Percentiles rank a stretch among this genome's conserved stretches.
Evolutionary conservation across 2,888 invertebrate species (phyloP).

Genomic region (Caenorhabditis imperialis): DNA sequence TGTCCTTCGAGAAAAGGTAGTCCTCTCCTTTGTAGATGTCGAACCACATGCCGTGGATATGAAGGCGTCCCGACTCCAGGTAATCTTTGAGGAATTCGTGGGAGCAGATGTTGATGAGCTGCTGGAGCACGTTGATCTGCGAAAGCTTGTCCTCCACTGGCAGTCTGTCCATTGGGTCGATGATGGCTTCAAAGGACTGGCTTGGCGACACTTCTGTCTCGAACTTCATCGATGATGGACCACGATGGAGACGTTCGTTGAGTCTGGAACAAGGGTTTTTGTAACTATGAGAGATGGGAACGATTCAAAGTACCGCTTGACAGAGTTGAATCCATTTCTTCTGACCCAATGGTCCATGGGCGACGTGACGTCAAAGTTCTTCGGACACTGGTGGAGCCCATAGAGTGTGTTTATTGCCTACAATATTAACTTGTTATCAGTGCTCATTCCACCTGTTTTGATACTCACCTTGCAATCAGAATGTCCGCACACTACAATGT

Average conservation of each 20-base stretch:
- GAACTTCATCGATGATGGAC: conserved; percentile 62
- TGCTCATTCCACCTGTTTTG: no score
- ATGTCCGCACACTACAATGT: conserved; percentile 95
- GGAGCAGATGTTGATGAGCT: conserved; percentile 68
- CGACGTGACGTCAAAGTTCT: conserved; percentile 80
- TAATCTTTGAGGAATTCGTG: conserved; percentile 65
- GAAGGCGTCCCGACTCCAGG: conserved; percentile 60
- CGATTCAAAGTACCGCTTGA: conserved; percentile 83
- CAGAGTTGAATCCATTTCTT: conserved; percentile 87
- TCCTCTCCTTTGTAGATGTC: conserved; percentile 96
- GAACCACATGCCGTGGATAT: conserved; percentile 88
- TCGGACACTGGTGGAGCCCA: conserved; percentile 84
- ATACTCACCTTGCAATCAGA: conserved; percentile 89
- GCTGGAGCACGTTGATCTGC: conserved; percentile 79
- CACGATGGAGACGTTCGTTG: conserved; percentile 67
- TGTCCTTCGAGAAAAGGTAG: conserved; percentile 90
- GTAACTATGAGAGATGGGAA: conserved; percentile 1
- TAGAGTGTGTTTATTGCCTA: conserved; percentile 92
- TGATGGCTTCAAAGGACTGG: conserved; percentile 87
- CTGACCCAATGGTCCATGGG: conserved; percentile 92
- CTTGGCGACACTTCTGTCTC: conserved; percentile 57
- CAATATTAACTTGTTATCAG: conserved; percentile 19
- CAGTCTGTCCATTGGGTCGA: conserved; percentile 90
- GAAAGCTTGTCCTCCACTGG: conserved; percentile 91
- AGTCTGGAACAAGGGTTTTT: conserved; percentile 52